Conservation (phyloP, 2,113 vertebrate genomes). For the Trinectes maculatus region DNA sequence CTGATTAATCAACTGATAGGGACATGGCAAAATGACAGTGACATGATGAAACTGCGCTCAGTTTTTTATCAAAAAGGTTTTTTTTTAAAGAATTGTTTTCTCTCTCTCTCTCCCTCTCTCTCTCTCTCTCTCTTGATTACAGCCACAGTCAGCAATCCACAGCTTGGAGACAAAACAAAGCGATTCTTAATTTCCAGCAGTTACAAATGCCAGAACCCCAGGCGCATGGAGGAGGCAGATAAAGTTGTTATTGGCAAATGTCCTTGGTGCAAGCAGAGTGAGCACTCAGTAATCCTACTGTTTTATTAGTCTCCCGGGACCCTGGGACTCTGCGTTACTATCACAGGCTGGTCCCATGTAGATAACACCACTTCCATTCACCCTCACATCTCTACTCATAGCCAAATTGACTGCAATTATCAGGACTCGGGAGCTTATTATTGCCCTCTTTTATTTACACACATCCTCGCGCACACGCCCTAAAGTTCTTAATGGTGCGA, state of each 20-base stretch:
- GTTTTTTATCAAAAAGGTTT: slow-evolving; percentile 78
- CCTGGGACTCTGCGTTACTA: slow-evolving; percentile 85
- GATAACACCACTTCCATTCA: slow-evolving; percentile 87
- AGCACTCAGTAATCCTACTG: slow-evolving; percentile 85
- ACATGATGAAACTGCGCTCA: slow-evolving; percentile 47
- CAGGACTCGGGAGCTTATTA: slow-evolving; percentile 78
- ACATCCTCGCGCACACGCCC: slow-evolving; percentile 50
- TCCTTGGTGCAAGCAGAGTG: slow-evolving; percentile 84
- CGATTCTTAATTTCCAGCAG: slow-evolving; percentile 87
- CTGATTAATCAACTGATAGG: slow-evolving; percentile 69
- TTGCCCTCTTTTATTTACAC: slow-evolving; percentile 78
- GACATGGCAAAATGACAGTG: slow-evolving; percentile 51
- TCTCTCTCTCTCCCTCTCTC: slow-evolving; percentile 25
- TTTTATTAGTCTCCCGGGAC: slow-evolving; percentile 91
- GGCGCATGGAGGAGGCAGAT: slow-evolving; percentile 89
- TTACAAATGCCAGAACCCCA: slow-evolving; percentile 85
- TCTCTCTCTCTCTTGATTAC: slow-evolving; percentile 75
- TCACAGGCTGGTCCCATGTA: slow-evolving; percentile 89
- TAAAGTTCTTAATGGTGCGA: slow-evolving; percentile 60
- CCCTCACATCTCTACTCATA: slow-evolving; percentile 84
- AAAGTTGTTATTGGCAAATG: slow-evolving; percentile 94
- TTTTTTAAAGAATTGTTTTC: slow-evolving; percentile 75
- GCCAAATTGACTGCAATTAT: slow-evolving; percentile 84
- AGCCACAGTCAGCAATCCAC: slow-evolving; percentile 84
- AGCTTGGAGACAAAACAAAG: slow-evolving; percentile 87